These are phyloP conservation scores for Philhelius pedissequus DNA, from an alignment of 2,888 invertebrate species.

Conservation along the genomic window DNA sequence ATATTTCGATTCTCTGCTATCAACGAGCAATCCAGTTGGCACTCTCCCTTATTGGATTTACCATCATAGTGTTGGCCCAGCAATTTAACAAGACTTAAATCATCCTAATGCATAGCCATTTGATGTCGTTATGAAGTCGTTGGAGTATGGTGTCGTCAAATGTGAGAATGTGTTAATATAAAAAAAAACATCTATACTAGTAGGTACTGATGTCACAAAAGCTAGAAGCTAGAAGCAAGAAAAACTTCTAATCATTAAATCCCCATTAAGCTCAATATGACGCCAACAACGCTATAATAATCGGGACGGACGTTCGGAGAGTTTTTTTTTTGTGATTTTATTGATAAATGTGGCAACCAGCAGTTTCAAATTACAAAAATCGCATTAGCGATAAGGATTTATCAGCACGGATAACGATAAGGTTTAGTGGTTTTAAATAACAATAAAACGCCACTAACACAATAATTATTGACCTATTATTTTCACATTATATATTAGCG, in stretches of 20 bases:
- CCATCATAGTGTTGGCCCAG: neutral
- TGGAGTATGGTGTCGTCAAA: neutral
- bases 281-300: neutral
- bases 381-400: neutral
- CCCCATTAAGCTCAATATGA: conserved; percentile 44
- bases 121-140: neutral
- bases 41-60: neutral
- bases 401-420: neutral
- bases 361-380: neutral
- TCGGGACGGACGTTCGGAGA: neutral
- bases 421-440: neutral
- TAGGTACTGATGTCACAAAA: neutral
- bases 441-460: neutral
- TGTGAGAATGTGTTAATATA: neutral
- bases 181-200: no score
- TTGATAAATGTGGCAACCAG: conserved; percentile 1
- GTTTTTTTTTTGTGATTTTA: conserved; percentile 1
- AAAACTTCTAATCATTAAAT: conserved; percentile 44
- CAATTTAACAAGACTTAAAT: neutral
- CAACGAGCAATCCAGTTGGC: neutral
- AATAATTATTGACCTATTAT: neutral
- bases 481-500: no score
- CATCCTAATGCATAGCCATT: neutral
- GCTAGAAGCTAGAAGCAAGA: neutral
- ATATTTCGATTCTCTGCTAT: neutral